Evolutionary conservation across 2,888 invertebrate species (phyloP).

Genomic region (Mesorhabditis belari): DNA sequence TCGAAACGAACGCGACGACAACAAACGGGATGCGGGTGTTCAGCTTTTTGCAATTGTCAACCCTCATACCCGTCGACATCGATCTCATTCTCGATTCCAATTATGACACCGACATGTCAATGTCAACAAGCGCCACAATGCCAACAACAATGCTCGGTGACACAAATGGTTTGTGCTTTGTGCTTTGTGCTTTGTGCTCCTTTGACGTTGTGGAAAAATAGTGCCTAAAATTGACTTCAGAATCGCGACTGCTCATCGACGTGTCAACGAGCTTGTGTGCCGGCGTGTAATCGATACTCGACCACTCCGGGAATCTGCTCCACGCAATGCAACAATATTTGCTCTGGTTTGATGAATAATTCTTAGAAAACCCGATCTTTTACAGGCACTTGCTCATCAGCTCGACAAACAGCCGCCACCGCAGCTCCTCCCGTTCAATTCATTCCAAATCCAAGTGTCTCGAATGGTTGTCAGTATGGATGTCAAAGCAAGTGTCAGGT

Average conservation of each 20-base stretch:
- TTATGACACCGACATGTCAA: background rate
- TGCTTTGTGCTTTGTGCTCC: no score
- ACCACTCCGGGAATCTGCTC: background rate
- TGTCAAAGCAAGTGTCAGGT: background rate
- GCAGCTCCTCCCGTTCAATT: background rate
- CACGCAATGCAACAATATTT: background rate
- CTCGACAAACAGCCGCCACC: background rate
- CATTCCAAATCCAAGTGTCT: background rate
- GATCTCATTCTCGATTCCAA: background rate
- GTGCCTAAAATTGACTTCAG: background rate
- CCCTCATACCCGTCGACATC: background rate
- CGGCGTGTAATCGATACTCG: background rate
- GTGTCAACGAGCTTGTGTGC: background rate
- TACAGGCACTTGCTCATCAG: conserved; percentile 1
- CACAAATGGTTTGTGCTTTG: background rate
- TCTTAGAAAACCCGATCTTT: background rate
- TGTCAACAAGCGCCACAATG: background rate
- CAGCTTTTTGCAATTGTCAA: background rate
- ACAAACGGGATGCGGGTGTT: background rate
- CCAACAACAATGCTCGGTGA: background rate
- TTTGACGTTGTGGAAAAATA: no score
- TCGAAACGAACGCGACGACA: background rate
- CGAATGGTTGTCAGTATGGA: background rate
- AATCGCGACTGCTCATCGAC: background rate
- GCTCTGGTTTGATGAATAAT: background rate